Percentiles rank a stretch among this genome's conserved stretches.
Conservation (phyloP, 1,140 invertebrate genomes). For the Nasonia giraulti region DNA sequence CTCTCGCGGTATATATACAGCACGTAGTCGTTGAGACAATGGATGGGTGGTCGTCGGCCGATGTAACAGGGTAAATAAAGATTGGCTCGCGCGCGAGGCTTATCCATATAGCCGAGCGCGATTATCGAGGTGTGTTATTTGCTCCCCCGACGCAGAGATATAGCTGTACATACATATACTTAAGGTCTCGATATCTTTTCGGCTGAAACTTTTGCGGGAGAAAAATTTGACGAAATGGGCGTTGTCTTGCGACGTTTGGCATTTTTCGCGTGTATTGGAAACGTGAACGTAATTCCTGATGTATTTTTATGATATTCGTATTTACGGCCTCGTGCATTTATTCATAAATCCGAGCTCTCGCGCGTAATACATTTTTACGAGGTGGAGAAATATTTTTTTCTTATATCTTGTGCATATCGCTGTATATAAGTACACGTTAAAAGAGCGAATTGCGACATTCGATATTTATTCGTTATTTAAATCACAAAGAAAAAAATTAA, state of each 20-base stretch:
- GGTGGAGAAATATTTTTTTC: no score
- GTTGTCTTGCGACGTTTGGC: not conserved
- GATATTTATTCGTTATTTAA: not conserved
- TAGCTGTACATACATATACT: not conserved
- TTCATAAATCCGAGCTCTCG: not conserved
- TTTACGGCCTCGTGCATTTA: not conserved
- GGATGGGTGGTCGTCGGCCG: not conserved
- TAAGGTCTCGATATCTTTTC: not conserved
- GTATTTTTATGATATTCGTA: not conserved
- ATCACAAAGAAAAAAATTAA: not conserved
- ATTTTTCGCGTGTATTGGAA: no score
- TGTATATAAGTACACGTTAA: no score
- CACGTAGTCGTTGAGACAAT: not conserved
- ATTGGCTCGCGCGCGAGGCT: slow-evolving; percentile 4
- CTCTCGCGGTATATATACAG: not conserved
- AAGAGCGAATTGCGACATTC: not conserved
- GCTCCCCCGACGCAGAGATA: not conserved
- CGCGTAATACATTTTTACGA: no score
- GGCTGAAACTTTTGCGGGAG: not conserved
- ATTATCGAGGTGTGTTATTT: slow-evolving; percentile 15
- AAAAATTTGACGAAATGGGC: not conserved
- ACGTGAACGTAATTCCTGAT: not conserved
- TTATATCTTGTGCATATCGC: no score
- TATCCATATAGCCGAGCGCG: not conserved
- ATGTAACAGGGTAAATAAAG: slow-evolving; percentile 20